These are phyloP conservation scores for Otolemur garnettii DNA, from an alignment of 2,113 vertebrate genomes.

Conservation along the genomic window DNA sequence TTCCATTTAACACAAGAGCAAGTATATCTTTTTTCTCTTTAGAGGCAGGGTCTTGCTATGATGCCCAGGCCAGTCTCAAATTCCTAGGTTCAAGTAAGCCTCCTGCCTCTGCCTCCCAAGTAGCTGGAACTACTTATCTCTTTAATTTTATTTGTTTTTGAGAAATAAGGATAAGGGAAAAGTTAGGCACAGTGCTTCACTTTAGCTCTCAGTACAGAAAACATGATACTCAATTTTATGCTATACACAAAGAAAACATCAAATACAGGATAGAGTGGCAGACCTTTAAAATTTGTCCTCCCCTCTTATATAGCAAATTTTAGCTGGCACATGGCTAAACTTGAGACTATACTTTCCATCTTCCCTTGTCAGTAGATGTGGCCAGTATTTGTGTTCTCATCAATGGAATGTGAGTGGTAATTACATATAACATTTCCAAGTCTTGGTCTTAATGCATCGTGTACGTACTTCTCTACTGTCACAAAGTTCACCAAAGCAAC, in stretches of 20 bases:
- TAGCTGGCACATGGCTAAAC: background rate
- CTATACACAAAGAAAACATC: slow-evolving; percentile 49
- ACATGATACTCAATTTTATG: slow-evolving; percentile 23
- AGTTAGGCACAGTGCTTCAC: background rate
- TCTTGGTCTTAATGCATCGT: background rate
- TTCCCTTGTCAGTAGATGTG: background rate
- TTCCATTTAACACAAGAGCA: slow-evolving; percentile 23
- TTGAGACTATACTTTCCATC: background rate
- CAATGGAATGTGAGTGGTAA: background rate
- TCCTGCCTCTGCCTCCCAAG: no score
- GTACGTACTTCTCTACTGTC: background rate
- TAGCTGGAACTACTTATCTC: background rate
- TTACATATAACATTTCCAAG: background rate
- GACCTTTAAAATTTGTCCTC: slow-evolving; percentile 17
- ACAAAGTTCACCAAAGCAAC: background rate
- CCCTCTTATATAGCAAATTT: background rate
- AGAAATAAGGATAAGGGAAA: background rate
- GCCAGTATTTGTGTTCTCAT: background rate
- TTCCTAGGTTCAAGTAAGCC: no score
- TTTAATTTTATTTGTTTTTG: slow-evolving; percentile 56
- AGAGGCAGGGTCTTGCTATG: no score
- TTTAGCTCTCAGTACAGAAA: slow-evolving; percentile 5
- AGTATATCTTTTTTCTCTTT: background rate
- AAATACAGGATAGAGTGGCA: background rate
- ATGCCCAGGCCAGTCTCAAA: no score